Base-by-base conservation (phyloP, 2,113 vertebrate species). In the Entomyzon cyanotis region DNA sequence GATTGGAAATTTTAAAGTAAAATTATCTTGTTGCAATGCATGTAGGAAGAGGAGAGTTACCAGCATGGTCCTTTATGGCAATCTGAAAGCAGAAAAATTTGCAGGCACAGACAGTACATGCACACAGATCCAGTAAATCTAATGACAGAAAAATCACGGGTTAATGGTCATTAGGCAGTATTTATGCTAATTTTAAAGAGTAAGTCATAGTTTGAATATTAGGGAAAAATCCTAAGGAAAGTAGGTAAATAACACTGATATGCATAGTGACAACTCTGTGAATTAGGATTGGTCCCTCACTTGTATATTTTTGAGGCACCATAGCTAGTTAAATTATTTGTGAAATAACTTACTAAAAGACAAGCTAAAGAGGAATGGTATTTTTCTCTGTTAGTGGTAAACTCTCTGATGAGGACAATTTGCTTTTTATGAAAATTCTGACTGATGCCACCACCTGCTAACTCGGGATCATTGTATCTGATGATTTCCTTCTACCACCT, bases 361-460 rank as follows among this genome's bases (percentile, higher is more conserved):
- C 35, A 52, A 24, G 15, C 23, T 47, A 47, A 53, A 46, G 39
- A 64, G 25, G 31, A 87, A 71, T 8, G 12, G 4, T 46, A 21
- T 20, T 82, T 92, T 88, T 53, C 35, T 91, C 55, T 62, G 10
- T 39, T 39, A 47, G 20, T 33, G 19, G 52, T 75, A 87, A 69
- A 58, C 46, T 56, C 77, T 62, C 78, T 80, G 50, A 74, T 70
- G 84, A 87, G 67, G 23, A n/a, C 55, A 70, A 44, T 85, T 39
- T 63, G 33, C 8, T 89, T 87, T 95, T 79, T 59, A 76, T 83
- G 55, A 80, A 83, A 93, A 91, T 78, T 46, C 42, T 94, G 84
- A 95, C 50, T 93, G 87, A 94, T 94, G 55, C 67, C 39, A 82
- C 46, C 91, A 90, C 69, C 84, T 97, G 93, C 85, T 94, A 76